Evolutionary conservation across 1,140 invertebrate species (phyloP), one percentile per base, ranked within the genome.

Genomic region (Drosophila triauraria): DNA sequence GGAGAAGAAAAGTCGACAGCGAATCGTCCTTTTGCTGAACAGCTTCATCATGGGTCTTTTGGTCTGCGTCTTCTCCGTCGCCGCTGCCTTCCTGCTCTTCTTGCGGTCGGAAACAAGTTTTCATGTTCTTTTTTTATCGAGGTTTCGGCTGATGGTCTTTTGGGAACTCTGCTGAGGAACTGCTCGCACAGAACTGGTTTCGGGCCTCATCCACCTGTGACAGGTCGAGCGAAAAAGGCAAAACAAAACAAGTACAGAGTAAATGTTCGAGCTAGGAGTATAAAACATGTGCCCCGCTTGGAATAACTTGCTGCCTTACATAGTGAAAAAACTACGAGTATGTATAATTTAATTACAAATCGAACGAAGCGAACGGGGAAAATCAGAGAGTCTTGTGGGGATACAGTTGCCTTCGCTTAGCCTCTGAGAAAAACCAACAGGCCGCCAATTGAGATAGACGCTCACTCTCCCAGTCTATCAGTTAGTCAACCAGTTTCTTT

Each of bases 291-390:
- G 82, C 82, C 82, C 54, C 57, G 51, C 59, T 63, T 27, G 13
- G 46, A 38, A 70, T 42, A 53, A 48, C 70, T 75, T 44, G 64
- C 75, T 44, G 67, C 46, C 57, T 68, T 47, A 54, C 61, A 58
- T 47, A 62, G 58, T 43, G 63, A 25, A 53, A 70, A 40, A 57
- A 82, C 82, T 87, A 38, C 51, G 51, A 54, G 53, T 40, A 87
- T 84, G 80, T 78, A 78, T 80, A 69, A 81, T 78, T 88, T 75
- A 84, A 81, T 71, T 88, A 88, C 85, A 84, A 84, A 88, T 78
- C 90, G 74, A 68, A 77, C 42, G 69, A 72, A 71, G 80, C 62
- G 30, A 44, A 50, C 50, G 46, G 47, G 30, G 58, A 76, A 56
- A 54, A 38, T 1, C 17, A 15, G 54, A 58, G 48, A 68, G 51